Evolutionary conservation across 2,888 invertebrate genomes (phyloP).

Genomic region (Cheilosia pagana): DNA sequence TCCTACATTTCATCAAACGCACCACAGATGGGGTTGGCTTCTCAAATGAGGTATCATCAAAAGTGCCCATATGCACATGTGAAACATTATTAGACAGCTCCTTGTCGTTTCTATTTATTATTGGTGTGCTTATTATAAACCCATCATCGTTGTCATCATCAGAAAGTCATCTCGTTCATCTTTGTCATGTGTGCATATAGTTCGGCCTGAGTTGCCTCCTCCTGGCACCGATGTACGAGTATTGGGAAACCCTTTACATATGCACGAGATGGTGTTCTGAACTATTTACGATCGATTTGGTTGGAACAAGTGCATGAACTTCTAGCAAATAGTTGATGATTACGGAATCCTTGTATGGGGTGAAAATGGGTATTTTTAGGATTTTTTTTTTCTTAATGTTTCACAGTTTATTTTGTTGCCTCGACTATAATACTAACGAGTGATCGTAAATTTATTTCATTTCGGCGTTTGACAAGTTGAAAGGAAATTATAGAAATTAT

Average conservation of each 20-base stretch:
- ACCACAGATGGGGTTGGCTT: conserved; percentile 35
- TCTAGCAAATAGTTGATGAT: conserved; percentile 70
- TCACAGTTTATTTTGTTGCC: conserved; percentile 50
- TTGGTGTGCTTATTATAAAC: conserved; percentile 67
- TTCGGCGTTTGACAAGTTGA: conserved; percentile 73
- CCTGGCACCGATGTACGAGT: not conserved
- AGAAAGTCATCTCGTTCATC: conserved; percentile 60
- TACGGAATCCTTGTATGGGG: conserved; percentile 72
- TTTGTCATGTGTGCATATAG: conserved; percentile 2
- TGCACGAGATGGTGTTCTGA: conserved; percentile 38
- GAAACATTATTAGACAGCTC: conserved; percentile 40
- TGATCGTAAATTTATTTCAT: conserved; percentile 70
- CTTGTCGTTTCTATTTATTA: conserved; percentile 23
- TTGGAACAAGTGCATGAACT: conserved; percentile 72
- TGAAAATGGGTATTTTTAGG: conserved; percentile 73
- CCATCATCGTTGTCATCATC: conserved; percentile 72
- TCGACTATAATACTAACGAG: conserved; percentile 62
- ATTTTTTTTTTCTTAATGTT: conserved; percentile 43
- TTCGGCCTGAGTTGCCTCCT: not conserved
- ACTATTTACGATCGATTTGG: conserved; percentile 72
- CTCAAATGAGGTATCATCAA: conserved; percentile 46
- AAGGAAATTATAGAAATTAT: conserved; percentile 70
- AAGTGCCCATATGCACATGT: conserved; percentile 46
- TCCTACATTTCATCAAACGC: not conserved
- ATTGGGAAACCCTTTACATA: conserved; percentile 41